Evolutionary conservation across 2,888 invertebrate genomes (phyloP), one percentile per base, ranked within the genome.

Genomic region (Metalampra italica): DNA sequence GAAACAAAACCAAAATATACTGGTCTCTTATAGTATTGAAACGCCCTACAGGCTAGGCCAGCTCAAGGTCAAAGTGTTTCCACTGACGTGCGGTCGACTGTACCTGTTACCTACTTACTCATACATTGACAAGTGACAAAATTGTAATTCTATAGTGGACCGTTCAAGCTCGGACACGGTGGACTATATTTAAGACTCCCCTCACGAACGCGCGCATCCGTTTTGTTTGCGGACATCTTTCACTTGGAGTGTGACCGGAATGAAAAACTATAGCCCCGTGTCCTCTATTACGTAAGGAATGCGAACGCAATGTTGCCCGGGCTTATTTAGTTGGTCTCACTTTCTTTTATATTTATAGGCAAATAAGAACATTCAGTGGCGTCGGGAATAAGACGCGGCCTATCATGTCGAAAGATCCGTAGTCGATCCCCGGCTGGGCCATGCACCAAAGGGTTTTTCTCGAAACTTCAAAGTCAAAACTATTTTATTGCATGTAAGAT

Each of bases 151-250:
- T n/a, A 37, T 13, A 15, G 9, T 11, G 39, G 14, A 14, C 8
- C 37, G 13, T 40, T 22, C 9, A 9, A 12, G 1, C 43, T 15
- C 1, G 9, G 15, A 34, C 15, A 44, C 7, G 34, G 12, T 32
- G 9, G 15, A 22, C 22, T 5, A 22, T 39, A 36, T 42, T 30
- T 11, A 43, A 5, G 43, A 42, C 29, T 9, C 42, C 3, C 7
- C 8, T 29, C 43, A 43, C 43, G 44, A n/a, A n/a, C 29, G 7
- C 32, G 14, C 50, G 80, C 78, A 86, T 88, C 86, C 87, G 87
- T 84, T 82, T 81, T 78, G 75, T 69, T 22, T 22, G 62, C 64
- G 69, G 63, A 78, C 82, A 86, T 88, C 87, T 88, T 87, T 88
- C 87, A 87, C 87, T 83, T 70, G 52, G 48, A 47, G 52, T 69